Evolutionary conservation across 2,113 vertebrate genomes (phyloP), one percentile per base, ranked within the genome.

Genomic region (Oreochromis niloticus): DNA sequence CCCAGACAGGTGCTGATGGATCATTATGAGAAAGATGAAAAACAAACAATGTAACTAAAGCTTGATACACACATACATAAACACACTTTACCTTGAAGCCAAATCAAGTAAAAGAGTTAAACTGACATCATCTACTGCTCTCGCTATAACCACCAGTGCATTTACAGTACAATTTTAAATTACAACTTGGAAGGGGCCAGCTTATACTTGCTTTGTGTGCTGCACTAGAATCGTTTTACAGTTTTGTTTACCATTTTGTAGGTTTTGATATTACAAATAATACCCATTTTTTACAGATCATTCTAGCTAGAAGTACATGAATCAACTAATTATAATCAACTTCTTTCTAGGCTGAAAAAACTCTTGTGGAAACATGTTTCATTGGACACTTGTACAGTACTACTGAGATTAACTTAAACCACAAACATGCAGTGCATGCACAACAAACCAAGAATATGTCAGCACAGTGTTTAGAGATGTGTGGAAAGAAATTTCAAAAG

Each of bases 391-490:
- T 6, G 16, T 78, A 19, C 43, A 50, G 43, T 3, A 19, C 0
- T 78, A 12, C 43, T 78, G 71, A 78, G 24, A 78, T 50, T 2
- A 50, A 50, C 27, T 32, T 50, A 78, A 32, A 52, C 73, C 73
- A 52, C 73, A 78, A 78, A 52, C 30, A 78, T 78, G 73, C 16
- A 78, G 27, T 78, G 10, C 46, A 50, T 12, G 27, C 10, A 52
- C 16, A 78, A 78, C 27, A 78, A 78, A 78, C 73, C 73, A 78
- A 32, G 46, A 32, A 50, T 52, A 52, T 78, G 24, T 50, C 71
- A 78, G 46, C 17, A 78, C 27, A 50, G 27, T 13, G 43, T 78
- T 78, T 19, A 50, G 46, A 78, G 46, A 78, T 32, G 24, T 34
- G 46, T 78, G 46, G 73, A 78, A 50, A 78, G 16, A 78, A 50